Conservation (phyloP, 2,113 vertebrate genomes). For the Lepisosteus osseus region DNA sequence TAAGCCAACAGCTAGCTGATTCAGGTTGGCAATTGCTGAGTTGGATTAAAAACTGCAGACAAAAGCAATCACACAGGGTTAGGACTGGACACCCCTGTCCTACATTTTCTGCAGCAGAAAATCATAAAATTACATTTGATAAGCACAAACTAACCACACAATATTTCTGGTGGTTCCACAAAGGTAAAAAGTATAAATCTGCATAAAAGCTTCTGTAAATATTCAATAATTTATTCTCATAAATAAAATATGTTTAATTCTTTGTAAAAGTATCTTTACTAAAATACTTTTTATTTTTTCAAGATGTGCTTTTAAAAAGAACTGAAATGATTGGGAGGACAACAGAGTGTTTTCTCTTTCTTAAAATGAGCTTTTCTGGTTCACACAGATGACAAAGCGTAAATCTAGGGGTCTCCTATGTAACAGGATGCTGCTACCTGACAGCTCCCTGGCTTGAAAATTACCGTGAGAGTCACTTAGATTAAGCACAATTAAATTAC, state of each 20-base stretch:
- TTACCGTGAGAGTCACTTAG: conserved; percentile 79
- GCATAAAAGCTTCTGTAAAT: too few species aligned
- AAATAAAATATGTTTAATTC: not conserved
- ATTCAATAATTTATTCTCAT: not conserved
- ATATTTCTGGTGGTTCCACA: too few species aligned
- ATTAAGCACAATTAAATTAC: conserved; percentile 94
- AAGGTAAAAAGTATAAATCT: too few species aligned
- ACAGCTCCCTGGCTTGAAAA: conserved; percentile 85
- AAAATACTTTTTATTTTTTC: not conserved
- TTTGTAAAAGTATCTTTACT: not conserved
- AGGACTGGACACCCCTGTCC: too few species aligned
- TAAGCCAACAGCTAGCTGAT: too few species aligned
- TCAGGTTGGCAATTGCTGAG: too few species aligned
- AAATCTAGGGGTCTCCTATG: conserved; percentile 78
- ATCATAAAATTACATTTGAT: too few species aligned
- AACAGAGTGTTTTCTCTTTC: conserved; percentile 32
- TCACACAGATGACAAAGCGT: conserved; percentile 81
- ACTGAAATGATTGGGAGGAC: not conserved
- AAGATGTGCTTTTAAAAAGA: not conserved
- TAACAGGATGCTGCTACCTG: conserved; percentile 85
- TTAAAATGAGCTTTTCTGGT: conserved; percentile 48
- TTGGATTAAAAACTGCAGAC: too few species aligned
- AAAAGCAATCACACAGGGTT: too few species aligned
- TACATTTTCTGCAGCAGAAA: too few species aligned
- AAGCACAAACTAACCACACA: too few species aligned